Evolutionary conservation across 2,797 vertebrate genomes (phyloP).

Genomic region (Onychomys leucogaster): DNA sequence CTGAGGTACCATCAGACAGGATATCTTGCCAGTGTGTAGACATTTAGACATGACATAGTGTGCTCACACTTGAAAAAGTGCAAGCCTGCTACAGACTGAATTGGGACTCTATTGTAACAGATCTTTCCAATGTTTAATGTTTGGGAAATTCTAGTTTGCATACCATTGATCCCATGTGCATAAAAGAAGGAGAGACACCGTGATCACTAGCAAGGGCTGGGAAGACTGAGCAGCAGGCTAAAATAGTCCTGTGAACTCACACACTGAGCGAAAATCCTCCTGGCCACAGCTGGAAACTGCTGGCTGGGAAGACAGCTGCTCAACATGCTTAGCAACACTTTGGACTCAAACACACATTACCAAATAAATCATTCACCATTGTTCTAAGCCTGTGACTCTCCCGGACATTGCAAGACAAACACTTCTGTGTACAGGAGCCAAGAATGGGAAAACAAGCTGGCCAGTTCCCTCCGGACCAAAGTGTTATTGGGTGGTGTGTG

Average conservation of each 20-base stretch:
- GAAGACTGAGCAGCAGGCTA: not conserved
- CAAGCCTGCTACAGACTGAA: not conserved
- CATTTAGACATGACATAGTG: fast-evolving
- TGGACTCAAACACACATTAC: conserved; percentile 26
- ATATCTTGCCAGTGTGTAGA: not conserved
- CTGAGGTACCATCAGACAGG: not conserved
- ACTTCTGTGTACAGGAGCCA: conserved; percentile 45
- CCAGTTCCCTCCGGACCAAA: conserved; percentile 23
- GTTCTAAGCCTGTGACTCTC: conserved; percentile 39
- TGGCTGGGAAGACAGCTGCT: not conserved
- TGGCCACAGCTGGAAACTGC: not conserved
- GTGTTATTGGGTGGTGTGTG: not conserved
- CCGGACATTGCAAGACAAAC: conserved; percentile 57
- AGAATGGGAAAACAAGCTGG: conserved; percentile 46
- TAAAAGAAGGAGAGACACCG: not conserved
- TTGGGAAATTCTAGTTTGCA: not conserved
- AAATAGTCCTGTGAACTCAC: not conserved
- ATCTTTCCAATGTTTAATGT: not conserved
- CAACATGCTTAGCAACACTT: conserved; percentile 55
- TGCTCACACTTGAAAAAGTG: not conserved
- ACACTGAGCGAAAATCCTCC: not conserved
- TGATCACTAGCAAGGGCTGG: not conserved
- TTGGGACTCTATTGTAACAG: not conserved
- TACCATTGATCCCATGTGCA: fast-evolving
- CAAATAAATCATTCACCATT: conserved; percentile 74